Percentiles rank a stretch among this genome's conserved stretches.
phyloP scores from a whole-genome alignment of 2,113 vertebrate species.

The Cyphomyrus discorhynchus region DNA sequence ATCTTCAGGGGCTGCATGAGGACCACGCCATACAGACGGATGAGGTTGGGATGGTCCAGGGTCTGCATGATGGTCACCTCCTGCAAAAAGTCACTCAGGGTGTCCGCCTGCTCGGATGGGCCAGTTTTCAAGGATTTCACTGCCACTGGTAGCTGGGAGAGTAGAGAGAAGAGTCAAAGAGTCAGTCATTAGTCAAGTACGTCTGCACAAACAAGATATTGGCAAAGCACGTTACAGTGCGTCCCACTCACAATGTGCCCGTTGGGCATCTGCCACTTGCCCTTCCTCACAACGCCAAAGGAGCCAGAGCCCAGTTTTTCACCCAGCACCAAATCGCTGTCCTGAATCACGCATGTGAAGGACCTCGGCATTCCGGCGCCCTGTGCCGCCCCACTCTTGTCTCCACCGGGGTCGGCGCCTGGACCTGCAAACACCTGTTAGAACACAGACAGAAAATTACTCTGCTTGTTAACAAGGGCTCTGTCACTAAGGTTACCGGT shows the following conservation, averaged over 20 bases:
- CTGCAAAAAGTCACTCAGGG: conserved; percentile 73
- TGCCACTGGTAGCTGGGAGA: conserved; percentile 66
- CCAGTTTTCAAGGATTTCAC: conserved; percentile 70
- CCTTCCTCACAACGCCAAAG: conserved; percentile 75
- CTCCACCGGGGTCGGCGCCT: conserved; percentile 44
- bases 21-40: conserved; percentile 75
- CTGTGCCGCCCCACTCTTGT: conserved; percentile 33
- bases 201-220: not conserved
- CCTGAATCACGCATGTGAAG: conserved; percentile 73
- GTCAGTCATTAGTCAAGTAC: not conserved
- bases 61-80: conserved; percentile 80
- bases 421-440: conserved; percentile 51
- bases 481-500: not conserved
- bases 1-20: conserved; percentile 80
- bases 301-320: conserved; percentile 76
- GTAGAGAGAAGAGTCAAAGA: not conserved
- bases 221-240: not conserved
- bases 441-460: not conserved
- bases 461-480: not conserved
- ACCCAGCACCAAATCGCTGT: conserved; percentile 63
- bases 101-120: conserved; percentile 50
- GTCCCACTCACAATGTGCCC: conserved; percentile 63
- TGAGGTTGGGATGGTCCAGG: conserved; percentile 75
- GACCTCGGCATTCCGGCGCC: conserved; percentile 38
- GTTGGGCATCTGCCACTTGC: conserved; percentile 66